Evolutionary conservation across 2,113 vertebrate genomes (phyloP), one percentile per base, ranked within the genome.

Genomic region (Petrocephalus microphthalmus): DNA sequence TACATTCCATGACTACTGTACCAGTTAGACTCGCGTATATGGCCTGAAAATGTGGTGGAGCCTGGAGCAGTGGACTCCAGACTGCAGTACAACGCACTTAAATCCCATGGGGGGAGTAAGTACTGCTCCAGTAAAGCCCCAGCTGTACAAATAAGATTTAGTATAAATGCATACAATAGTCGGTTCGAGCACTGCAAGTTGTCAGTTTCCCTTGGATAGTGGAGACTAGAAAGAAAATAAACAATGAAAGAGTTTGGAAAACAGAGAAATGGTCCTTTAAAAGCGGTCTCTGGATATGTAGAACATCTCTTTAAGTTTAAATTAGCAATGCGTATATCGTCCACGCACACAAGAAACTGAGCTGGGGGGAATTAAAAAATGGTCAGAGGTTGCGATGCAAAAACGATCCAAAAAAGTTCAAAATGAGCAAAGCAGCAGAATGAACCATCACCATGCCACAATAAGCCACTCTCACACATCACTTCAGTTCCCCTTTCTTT

Each of bases 1-100:
- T 54, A 54, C 52, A 85, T 85, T 85, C 52, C 84, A 53, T 56
- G 52, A 51, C 84, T 85, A 85, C 84, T 85, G 84, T 54, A 85
- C 49, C 51, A 52, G 49, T 85, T 85, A 85, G 25, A 85, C 84
- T 33, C 7, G 29, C 11, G 33, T 25, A 54, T 33, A 52, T 85
- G 84, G 84, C 45, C 83, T 54, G 84, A 52, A 56, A 15, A 85
- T 53, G 25, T 2, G 29, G 51, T 33, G 51, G n/a, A 54, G 84
- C 51, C 52, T 54, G 52, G 29, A 54, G 51, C 84, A 56, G 84
- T 54, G 52, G 84, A 56, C 84, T 85, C 25, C 84, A 85, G 49
- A 54, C 52, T 1, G 22, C 22, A 85, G 52, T 33, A 85, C 84
- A 84, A 84, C 45, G 42, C n/a, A 6, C 13, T 85, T 13, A 85